Base-by-base conservation (phyloP, 2,797 vertebrate genomes). In the Diceros bicornis region DNA sequence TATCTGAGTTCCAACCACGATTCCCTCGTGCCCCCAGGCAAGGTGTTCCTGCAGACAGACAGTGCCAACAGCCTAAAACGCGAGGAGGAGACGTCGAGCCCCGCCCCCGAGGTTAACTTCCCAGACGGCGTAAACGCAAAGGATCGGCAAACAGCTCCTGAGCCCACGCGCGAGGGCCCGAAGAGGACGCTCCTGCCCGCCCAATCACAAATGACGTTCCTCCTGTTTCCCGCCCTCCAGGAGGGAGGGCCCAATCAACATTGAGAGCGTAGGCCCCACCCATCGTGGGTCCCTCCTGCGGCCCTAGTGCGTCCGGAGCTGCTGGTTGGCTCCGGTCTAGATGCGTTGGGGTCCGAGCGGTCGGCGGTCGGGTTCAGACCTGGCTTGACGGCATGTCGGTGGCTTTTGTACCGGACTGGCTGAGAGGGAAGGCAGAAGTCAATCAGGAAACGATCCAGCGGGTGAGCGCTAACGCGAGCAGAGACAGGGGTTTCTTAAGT, bases 361-460 rank as follows among this genome's bases (percentile, higher is more conserved):
- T 29, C 10, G 0, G 8, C 20, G 44, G 8, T 11, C 1, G 1
- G 7, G 0, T 21, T 34, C 32, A 4, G 16, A 2, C 27, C 32
- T 6, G 71, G 11, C 1, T 41, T 27, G 6, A 18, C 8, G 62
- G 18, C 2, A 98, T 98, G 97, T 99, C 99, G 1, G 99, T 99
- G 64, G 99, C 99, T 0, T 99, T 99, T 95, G 99, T 99, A 2
- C 99, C 99, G 0, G 99, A 99, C 98, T 99, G 99, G 92, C 98
- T 99, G 62, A 98, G 99, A 64, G 99, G 99, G 5, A 99, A 99
- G 68, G 99, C 99, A 0, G 99, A 99, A 98, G 99, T 99, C 71
- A 99, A 99, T 92, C 99, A 99, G 86, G 99, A 99, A 92, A 99
- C 99, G 0, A 99, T 99, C 90, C 99, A 99, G 94, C 98, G 99